Base-by-base conservation (phyloP, 2,113 vertebrate species). In the Puffinus mauretanicus region DNA sequence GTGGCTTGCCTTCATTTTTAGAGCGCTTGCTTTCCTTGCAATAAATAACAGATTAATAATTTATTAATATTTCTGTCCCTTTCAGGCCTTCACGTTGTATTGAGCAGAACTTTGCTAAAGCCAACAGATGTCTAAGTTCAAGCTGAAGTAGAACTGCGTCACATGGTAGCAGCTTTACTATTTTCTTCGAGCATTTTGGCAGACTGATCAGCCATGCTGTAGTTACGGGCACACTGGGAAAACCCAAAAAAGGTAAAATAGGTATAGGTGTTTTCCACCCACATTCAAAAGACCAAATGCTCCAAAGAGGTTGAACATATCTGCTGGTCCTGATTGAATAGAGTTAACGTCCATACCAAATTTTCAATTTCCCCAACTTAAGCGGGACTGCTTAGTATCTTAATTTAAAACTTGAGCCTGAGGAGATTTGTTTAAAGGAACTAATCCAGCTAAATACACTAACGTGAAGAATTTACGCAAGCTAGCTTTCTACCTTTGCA, bases 361-460 rank as follows among this genome's bases (percentile, higher is more conserved):
- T 36, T 82, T 73, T 67, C 38, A 38, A 22, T n/a, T 89, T 82
- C 21, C 24, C 22, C 42, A 71, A 29, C 30, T 88, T 93, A 47
- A 72, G 61, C 1, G 1, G 27, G 46, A 55, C 61, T 80, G 49
- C 49, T 87, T 54, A 40, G 11, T 52, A 22, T 49, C 62, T 80
- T 60, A 64, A 58, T 91, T 92, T 93, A 77, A 92, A 95, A 86
- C 15, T 25, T 46, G 10, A 81, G 64, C 49, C 80, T 26, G 46
- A 92, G 27, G 70, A 93, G 47, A 73, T 92, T 54, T 86, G 27
- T 94, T 88, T 90, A 80, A 93, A 93, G 75, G 36, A 87, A 19
- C 26, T 85, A 85, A 87, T 61, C 69, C 66, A 65, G 49, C 62
- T 93, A 76, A 88, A 82, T 36, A 75, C 51, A 81, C 25, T 47